Evolutionary conservation across 92 coral and sea anemone species (phyloP), one percentile per base, ranked within the genome.

Genomic region (Umimayanthus kanabou): DNA sequence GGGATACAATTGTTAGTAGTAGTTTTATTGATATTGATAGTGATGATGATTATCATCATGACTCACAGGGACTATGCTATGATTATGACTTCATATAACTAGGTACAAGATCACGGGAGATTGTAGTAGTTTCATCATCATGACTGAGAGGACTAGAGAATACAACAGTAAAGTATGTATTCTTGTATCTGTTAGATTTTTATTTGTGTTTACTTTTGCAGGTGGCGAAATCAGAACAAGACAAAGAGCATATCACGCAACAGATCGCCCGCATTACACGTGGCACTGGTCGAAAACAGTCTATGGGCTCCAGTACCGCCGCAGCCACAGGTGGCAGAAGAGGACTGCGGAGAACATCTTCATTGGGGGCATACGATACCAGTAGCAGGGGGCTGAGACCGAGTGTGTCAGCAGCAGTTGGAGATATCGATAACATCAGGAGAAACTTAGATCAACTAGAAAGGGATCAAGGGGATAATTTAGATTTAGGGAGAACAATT

Each of bases 221-320:
- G 98, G 95, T 94, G 39, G 93, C 94, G 8, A 92, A 95, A 78
- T 80, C 94, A 9, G 98, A 95, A 65, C 90, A 91, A 79, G 98
- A 95, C 58, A 95, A 95, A 64, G 96, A 95, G 15, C 94, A 95
- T 4, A 91, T 95, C 43, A 89, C 90, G 79, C 94, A 95, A 39
- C 98, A 95, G 82, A 92, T 93, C 58, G 80, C 96, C 13, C 91
- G 90, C 70, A 79, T 94, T 55, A 92, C 96, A 20, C 87, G 98
- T 25, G 91, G 91, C 73, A 85, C 91, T 4, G 89, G 93, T 4
- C 92, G 94, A 75, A 89, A 93, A 43, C 96, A 95, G 74, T 92
- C 98, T 33, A 70, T 95, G 64, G 98, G 98, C 39, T 94, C 96
- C 70, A 73, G 47, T 57, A 49, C 84, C 50, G 80, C 86, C 23